Percentiles rank a stretch among this genome's conserved stretches.
These are phyloP conservation scores for Taenioides sp. DNA, from an alignment of 2,797 vertebrate species.

Conservation along the genomic window DNA sequence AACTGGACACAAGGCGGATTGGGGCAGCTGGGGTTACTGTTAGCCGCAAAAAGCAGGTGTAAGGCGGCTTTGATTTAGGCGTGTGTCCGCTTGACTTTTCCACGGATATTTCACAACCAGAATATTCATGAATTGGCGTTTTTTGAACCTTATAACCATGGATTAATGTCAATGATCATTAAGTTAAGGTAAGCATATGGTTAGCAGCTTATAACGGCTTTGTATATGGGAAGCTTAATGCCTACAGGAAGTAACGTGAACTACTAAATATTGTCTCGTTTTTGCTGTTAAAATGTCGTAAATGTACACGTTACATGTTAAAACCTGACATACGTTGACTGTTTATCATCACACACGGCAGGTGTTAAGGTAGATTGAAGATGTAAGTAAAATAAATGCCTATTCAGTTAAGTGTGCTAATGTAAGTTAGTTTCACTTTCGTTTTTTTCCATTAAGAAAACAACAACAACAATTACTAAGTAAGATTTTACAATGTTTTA, in stretches of 20 bases:
- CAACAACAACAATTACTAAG: no score
- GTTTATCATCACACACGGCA: neutral
- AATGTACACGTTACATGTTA: neutral
- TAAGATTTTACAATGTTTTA: no score
- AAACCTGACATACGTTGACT: neutral
- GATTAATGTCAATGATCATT: neutral
- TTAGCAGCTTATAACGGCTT: neutral
- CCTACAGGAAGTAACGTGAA: constrained; percentile 1
- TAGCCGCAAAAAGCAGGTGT: constrained; percentile 48
- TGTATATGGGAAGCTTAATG: neutral
- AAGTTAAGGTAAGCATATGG: neutral
- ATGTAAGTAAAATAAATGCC: neutral
- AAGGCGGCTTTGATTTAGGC: constrained; percentile 15
- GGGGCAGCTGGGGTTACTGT: neutral
- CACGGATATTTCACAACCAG: neutral
- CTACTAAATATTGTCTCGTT: neutral
- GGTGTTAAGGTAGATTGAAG: neutral
- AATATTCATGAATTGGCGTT: neutral
- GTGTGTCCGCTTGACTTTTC: neutral
- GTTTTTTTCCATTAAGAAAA: no score
- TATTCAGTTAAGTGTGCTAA: no score
- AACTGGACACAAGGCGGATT: constrained; percentile 1
- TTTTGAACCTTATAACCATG: neutral
- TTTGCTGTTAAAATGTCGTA: neutral
- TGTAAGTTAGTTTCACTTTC: no score